Evolutionary conservation across 2,888 invertebrate species (phyloP), one percentile per base, ranked within the genome.

Genomic region (Hedya salicella): DNA sequence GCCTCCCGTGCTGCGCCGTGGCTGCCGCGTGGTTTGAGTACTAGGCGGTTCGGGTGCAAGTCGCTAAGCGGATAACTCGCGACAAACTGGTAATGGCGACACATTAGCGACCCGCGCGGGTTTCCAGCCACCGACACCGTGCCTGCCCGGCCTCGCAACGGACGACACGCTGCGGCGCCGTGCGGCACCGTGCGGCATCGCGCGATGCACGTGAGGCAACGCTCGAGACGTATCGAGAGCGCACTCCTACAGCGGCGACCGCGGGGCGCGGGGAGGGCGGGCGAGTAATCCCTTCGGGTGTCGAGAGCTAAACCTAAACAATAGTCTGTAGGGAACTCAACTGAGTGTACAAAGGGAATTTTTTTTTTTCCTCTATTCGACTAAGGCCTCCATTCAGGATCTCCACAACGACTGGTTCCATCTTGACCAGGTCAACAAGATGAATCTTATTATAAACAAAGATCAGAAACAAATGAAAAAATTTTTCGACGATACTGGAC

Each of bases 141-240:
- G 59, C 21, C 46, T 5, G 3, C 11, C 14, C 13, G 11, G 1
- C 36, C 13, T 16, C 9, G 5, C 25, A 25, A 5, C 11, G 9
- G 2, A 30, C 44, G 16, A 36, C 17, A 16, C 62, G 6, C 1
- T 8, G n/a, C 13, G 50, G 13, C 50, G n/a, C 49, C 2, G 11
- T 6, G 13, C 11, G 11, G 16, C 32, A 19, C n/a, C 17, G 14
- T 32, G 32, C 39, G 13, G 19, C 36, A 5, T 30, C 3, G 13
- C 17, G 32, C 5, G 9, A 5, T 9, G 14, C 19, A 25, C n/a
- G 42, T 19, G 40, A 8, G 5, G 40, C 48, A 21, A 17, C 36
- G 48, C 52, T 53, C n/a, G 50, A 53, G 52, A 53, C 52, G 19
- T 53, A 53, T 53, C 52, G 52, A 53, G 52, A 39, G 52, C 36